Conservation (phyloP, 1,140 invertebrate genomes). For the Zaprionus camerounensis region DNA sequence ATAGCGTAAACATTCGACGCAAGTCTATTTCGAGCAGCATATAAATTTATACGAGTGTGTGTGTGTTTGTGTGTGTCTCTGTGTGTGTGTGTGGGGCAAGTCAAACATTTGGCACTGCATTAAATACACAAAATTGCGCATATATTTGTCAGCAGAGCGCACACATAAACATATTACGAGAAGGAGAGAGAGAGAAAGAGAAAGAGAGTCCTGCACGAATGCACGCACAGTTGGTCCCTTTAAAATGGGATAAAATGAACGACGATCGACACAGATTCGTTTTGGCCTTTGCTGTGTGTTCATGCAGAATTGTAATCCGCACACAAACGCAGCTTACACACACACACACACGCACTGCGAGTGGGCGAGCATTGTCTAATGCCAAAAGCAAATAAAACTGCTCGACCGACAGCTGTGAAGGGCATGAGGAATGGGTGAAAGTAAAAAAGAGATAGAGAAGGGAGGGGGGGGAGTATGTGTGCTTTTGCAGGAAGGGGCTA, state of each 20-base stretch:
- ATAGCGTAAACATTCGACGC: conserved; percentile 75
- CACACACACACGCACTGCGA: conserved; percentile 16
- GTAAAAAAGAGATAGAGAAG: too few relatives aligned
- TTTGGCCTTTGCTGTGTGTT: conserved; percentile 35
- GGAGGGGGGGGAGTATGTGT: neutral
- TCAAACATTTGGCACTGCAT: conserved; percentile 76
- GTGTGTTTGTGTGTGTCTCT: neutral
- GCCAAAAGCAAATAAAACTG: conserved; percentile 72
- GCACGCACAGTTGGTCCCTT: neutral
- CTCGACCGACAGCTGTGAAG: conserved; percentile 37
- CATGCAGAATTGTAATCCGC: conserved; percentile 28
- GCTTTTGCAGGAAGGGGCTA: conserved; percentile 40
- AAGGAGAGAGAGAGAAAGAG: too few relatives aligned
- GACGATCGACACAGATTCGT: conserved; percentile 15
- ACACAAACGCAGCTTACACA: conserved; percentile 19
- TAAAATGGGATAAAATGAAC: neutral
- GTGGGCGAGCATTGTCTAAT: conserved; percentile 57
- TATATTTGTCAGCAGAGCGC: conserved; percentile 36
- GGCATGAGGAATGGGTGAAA: neutral
- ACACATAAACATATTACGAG: conserved; percentile 13
- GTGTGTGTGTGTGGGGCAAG: conserved; percentile 40
- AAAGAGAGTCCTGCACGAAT: too few relatives aligned
- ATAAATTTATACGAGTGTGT: neutral
- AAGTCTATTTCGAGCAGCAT: conserved; percentile 24
- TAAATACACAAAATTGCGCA: conserved; percentile 67